Conservation (phyloP, 1,140 invertebrate species). For the Aphaenogaster rudis region DNA sequence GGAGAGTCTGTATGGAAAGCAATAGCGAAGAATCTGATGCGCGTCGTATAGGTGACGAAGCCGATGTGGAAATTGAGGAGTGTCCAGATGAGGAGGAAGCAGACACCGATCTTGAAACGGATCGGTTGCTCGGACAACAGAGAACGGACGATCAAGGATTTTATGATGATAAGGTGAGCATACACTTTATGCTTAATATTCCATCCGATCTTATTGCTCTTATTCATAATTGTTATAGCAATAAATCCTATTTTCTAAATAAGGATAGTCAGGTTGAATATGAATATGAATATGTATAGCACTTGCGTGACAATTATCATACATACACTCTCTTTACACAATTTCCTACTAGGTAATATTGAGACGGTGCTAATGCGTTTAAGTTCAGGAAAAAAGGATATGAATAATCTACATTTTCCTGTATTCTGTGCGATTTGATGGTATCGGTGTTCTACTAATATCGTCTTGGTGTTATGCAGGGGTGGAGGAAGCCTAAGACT, state of each 20-base stretch:
- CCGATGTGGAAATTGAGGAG: slow-evolving; percentile 84
- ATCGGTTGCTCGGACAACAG: slow-evolving; percentile 95
- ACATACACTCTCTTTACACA: background rate
- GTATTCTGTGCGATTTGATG: slow-evolving; percentile 41
- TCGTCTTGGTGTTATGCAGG: slow-evolving; percentile 87
- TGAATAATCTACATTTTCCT: slow-evolving; percentile 41
- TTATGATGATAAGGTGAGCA: slow-evolving; percentile 93
- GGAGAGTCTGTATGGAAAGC: slow-evolving; percentile 83
- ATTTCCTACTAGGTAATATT: slow-evolving; percentile 35
- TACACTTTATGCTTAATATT: background rate
- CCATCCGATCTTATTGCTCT: background rate
- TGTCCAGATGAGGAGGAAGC: slow-evolving; percentile 91
- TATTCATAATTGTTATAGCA: background rate
- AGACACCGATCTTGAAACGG: slow-evolving; percentile 96
- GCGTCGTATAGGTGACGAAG: slow-evolving; percentile 81
- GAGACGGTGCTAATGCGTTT: slow-evolving; percentile 16
- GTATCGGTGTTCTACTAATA: slow-evolving; percentile 78
- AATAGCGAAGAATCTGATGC: slow-evolving; percentile 85
- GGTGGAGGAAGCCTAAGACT: slow-evolving; percentile 92
- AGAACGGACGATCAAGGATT: slow-evolving; percentile 96
- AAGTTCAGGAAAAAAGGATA: slow-evolving; percentile 8
- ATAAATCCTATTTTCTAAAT: slow-evolving; percentile 1
- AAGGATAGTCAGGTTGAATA: background rate
- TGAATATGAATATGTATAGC: background rate
- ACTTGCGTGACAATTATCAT: slow-evolving; percentile 5